phyloP scores from a whole-genome alignment of 2,888 invertebrate genomes.

The Arrhopalites spinosus region DNA sequence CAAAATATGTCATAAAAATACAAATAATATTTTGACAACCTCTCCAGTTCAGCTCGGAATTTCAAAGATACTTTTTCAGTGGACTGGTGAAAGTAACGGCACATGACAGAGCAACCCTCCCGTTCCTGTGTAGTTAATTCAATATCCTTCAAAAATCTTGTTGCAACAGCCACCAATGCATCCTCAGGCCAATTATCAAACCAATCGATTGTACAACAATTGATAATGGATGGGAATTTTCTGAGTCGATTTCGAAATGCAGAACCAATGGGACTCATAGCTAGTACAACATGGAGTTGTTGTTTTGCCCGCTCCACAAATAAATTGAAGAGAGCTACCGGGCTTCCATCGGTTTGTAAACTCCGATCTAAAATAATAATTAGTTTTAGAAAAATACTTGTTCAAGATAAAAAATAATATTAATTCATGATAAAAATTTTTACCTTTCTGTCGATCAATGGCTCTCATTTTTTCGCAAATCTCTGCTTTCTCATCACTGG shows the following conservation, averaged over 20 bases:
- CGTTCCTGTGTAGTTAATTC: conserved; percentile 76
- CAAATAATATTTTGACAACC: conserved; percentile 24
- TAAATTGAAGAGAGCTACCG: conserved; percentile 86
- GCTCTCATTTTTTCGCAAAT: conserved; percentile 88
- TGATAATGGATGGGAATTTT: conserved; percentile 90
- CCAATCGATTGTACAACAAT: conserved; percentile 96
- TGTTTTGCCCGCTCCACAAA: conserved; percentile 86
- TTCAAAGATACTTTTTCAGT: conserved; percentile 73
- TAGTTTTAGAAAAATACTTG: too few species aligned
- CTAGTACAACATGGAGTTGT: conserved; percentile 84
- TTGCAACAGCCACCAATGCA: conserved; percentile 84
- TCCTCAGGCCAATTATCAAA: conserved; percentile 92
- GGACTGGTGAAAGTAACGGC: conserved; percentile 85
- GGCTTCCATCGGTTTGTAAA: conserved; percentile 84
- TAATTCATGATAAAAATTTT: too few species aligned
- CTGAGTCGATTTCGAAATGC: conserved; percentile 79
- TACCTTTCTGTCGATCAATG: conserved; percentile 83
- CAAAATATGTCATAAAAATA: not conserved
- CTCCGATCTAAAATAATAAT: too few species aligned
- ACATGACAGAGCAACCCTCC: conserved; percentile 81
- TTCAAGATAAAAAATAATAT: too few species aligned
- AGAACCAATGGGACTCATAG: conserved; percentile 88
- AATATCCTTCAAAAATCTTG: conserved; percentile 66
- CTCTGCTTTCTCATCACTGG: conserved; percentile 83
- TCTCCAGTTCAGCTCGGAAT: conserved; percentile 58